Evolutionary conservation across 2,888 invertebrate genomes (phyloP), one percentile per base, ranked within the genome.

Genomic region (Herminia tarsipennalis): DNA sequence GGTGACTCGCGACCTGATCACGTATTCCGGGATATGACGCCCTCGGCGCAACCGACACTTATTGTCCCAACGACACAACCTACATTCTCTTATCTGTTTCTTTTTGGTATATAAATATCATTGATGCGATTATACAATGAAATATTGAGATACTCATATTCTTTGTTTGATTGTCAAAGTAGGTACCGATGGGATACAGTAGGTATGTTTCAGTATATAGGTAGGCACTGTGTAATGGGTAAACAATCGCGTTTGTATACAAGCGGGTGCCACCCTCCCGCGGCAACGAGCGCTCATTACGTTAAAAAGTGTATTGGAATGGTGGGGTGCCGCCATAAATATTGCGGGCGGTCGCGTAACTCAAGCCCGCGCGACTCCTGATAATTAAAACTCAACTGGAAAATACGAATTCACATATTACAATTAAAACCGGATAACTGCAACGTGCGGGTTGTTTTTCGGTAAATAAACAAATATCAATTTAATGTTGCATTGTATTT

Each of bases 371-470:
- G 84, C 87, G 88, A 89, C 88, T 86, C 79, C 81, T 81, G 87
- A 88, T 92, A 92, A 92, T 92, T 92, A 92, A 92, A 92, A 92
- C 91, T 92, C 92, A 84, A 81, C 85, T 78, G 86, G 81, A 83
- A 88, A 86, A 85, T 80, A 77, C 79, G 79, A 88, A 88, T 89
- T 86, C 90, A 88, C 91, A 90, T 90, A 88, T 88, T 87, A 88
- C 90, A 89, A 92, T 92, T 92, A 88, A 88, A 87, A 87, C 78
- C 77, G 73, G 75, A 80, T 77, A 82, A 77, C 75, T 81, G 79
- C 83, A 82, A 76, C 78, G 81, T 80, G 81, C 68, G 84, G 73
- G 72, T 73, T 76, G 77, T 70, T 78, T 73, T 73, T 67, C 64
- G 74, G 78, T 80, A 79, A 85, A 83, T 77, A 67, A 72, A 73